Conservation (phyloP, 2,888 invertebrate species). For the Epirrita christyi region DNA sequence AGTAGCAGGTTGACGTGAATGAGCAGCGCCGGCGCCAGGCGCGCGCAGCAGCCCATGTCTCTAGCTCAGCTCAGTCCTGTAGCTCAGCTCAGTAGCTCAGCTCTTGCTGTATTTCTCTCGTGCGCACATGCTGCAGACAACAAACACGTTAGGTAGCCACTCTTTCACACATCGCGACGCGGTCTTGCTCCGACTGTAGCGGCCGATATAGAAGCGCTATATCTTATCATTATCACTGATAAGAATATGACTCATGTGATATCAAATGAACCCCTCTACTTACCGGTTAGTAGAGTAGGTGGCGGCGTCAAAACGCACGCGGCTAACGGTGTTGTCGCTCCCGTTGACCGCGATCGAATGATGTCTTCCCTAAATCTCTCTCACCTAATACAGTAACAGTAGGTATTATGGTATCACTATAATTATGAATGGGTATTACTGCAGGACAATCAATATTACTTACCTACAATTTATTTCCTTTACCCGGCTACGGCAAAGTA, state of each 20-base stretch:
- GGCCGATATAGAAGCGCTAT: background rate
- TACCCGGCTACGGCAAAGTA: too few relatives aligned
- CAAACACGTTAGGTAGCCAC: background rate
- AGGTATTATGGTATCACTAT: too few relatives aligned
- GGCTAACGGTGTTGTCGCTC: too few relatives aligned
- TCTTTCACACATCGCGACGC: background rate
- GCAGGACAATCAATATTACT: too few relatives aligned
- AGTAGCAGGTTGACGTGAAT: constrained; percentile 66
- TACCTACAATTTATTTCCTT: too few relatives aligned
- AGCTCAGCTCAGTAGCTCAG: background rate
- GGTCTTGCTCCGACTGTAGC: background rate
- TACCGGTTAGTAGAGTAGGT: too few relatives aligned
- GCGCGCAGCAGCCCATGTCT: constrained; percentile 45
- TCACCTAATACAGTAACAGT: too few relatives aligned
- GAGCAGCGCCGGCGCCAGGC: constrained; percentile 54
- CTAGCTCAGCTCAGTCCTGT: constrained; percentile 1
- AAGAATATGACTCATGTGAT: background rate
- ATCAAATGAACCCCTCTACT: background rate
- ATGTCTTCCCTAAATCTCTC: too few relatives aligned
- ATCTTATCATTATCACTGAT: background rate
- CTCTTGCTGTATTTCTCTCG: background rate
- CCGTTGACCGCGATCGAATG: too few relatives aligned
- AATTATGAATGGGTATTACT: too few relatives aligned
- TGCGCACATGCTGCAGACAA: background rate
- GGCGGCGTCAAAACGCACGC: too few relatives aligned